Evolutionary conservation across 2,113 vertebrate genomes (phyloP).

Genomic region (Albula goreensis): DNA sequence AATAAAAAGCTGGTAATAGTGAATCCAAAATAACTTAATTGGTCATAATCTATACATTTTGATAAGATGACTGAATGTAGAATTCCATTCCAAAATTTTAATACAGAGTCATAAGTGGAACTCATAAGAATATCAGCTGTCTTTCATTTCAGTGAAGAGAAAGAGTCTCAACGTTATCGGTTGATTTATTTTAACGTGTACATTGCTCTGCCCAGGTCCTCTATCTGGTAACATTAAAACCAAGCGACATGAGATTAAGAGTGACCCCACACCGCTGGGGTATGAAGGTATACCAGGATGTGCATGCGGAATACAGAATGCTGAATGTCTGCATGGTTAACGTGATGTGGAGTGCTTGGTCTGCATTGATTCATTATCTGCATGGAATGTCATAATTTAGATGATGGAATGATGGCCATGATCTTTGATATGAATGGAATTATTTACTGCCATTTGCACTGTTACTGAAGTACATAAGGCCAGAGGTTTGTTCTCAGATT

Average conservation of each 20-base stretch:
- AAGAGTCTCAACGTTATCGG: not conserved
- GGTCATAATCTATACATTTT: constrained; percentile 51
- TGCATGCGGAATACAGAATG: not conserved
- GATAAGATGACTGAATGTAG: constrained; percentile 57
- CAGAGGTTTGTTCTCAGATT: no score
- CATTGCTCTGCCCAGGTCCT: constrained; percentile 73
- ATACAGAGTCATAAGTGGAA: constrained; percentile 46
- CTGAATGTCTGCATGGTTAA: no score
- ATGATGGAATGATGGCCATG: not conserved
- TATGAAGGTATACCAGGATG: constrained; percentile 82
- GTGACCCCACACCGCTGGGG: constrained; percentile 88
- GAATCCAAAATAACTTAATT: constrained; percentile 32
- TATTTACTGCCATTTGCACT: not conserved
- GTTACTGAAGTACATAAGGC: not conserved
- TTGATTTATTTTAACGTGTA: constrained; percentile 20
- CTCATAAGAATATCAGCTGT: constrained; percentile 49
- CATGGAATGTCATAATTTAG: not conserved
- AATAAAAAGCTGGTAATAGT: constrained; percentile 11
- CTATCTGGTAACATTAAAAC: constrained; percentile 82
- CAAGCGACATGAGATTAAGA: constrained; percentile 94
- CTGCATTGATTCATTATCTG: not conserved
- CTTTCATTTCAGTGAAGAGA: not conserved
- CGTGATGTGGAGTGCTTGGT: no score
- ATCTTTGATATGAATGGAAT: not conserved
- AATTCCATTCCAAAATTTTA: constrained; percentile 53